Evolutionary conservation across 2,113 vertebrate species (phyloP), one percentile per base, ranked within the genome.

Genomic region (Emydura subglobosa): DNA sequence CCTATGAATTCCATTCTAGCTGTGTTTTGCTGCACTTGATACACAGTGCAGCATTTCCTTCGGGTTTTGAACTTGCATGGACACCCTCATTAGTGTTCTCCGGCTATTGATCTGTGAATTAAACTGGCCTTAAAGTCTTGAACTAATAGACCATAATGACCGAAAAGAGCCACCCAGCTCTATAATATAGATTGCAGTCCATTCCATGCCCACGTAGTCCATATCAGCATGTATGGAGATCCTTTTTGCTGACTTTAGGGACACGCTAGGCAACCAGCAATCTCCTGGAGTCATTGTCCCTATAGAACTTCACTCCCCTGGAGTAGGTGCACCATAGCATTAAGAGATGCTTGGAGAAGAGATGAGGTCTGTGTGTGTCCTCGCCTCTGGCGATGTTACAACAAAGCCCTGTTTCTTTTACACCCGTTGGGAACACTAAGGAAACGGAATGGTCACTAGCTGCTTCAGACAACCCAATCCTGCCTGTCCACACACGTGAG

Each of bases 21-120:
- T 31, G 31, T 0, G 25, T 24, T 5, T 1, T 1, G 2, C 85
- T 4, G 76, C 2, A 1, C 81, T 65, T 54, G 0, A 34, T 51
- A 19, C 1, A 76, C 74, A 13, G 74, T 27, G 3, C 22, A 0
- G 39, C 1, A 59, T 44, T 72, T 39, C n/a, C 83, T 86, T 49
- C 0, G n/a, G 89, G 81, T 85, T 17, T 10, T 89, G 25, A 9
- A 14, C 54, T 55, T 80, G 85, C 95, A 95, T 12, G 0, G 81
- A 89, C 55, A 19, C 55, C 59, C 4, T 16, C 79, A 6, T 87
- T 34, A 42, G 51, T 12, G 54, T 68, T 76, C 79, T 78, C 96
- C 55, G 79, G 1, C 88, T 80, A 92, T 94, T 84, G 95, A 95
- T 29, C 85, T 21, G 25, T 0, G 2, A 17, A 88, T 91, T 76